Conservation (phyloP, 2,888 invertebrate species). For the Digitonthophagus gazella region DNA sequence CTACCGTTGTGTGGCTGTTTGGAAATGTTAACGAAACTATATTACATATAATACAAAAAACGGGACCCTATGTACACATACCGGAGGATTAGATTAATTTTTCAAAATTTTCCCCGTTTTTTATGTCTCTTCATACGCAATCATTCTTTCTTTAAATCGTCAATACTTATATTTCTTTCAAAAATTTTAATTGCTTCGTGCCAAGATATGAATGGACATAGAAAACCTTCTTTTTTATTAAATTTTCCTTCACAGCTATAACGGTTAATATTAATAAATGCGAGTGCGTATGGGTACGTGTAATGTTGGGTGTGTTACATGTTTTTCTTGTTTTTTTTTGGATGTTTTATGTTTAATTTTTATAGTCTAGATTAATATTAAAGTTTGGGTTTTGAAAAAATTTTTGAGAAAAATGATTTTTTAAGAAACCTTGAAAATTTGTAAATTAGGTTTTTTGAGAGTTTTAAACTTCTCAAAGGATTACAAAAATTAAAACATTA, state of each 20-base stretch:
- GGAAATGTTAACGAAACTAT: constrained; percentile 50
- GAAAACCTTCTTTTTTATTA: too few relatives aligned
- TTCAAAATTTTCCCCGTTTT: constrained; percentile 1
- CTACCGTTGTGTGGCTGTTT: constrained; percentile 41
- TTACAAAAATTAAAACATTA: too few relatives aligned
- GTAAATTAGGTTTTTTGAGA: too few relatives aligned
- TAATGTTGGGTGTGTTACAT: constrained; percentile 30
- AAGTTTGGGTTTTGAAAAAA: too few relatives aligned
- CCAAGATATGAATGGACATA: too few relatives aligned
- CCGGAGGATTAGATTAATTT: constrained; percentile 2
- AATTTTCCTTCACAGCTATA: constrained; percentile 30
- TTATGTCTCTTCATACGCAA: background rate
- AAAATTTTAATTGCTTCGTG: background rate
- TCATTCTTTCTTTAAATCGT: background rate
- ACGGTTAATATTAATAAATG: constrained; percentile 34
- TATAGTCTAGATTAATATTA: too few relatives aligned
- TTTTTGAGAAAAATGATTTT: too few relatives aligned
- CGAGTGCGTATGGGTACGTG: constrained; percentile 44
- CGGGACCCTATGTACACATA: constrained; percentile 37
- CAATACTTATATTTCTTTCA: background rate
- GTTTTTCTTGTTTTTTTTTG: too few relatives aligned
- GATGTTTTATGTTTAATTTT: too few relatives aligned
- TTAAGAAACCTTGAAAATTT: too few relatives aligned
- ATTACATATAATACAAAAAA: constrained; percentile 52
- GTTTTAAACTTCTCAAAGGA: too few relatives aligned